Percentiles rank a stretch among this genome's conserved stretches.
phyloP scores from a whole-genome alignment of 2,113 vertebrate genomes.

The Gambusia affinis region DNA sequence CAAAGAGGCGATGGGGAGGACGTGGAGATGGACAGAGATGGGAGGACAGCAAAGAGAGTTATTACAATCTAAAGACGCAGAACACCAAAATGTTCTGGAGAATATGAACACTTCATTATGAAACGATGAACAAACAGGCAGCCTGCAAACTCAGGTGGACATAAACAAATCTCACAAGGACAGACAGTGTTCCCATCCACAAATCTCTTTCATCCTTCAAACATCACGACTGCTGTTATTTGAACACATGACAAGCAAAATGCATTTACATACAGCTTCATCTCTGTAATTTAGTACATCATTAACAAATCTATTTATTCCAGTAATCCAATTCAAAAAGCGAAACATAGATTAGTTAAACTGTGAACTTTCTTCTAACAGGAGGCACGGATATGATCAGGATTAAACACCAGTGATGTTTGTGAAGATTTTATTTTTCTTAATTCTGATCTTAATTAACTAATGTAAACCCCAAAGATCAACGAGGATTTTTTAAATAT shows the following conservation, averaged over 20 bases:
- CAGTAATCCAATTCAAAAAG: not conserved
- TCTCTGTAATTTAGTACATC: not conserved
- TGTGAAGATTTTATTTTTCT: too few relatives aligned
- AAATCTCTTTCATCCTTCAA: conserved; percentile 44
- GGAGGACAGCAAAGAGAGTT: conserved; percentile 77
- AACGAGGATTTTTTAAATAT: too few relatives aligned
- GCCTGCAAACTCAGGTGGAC: conserved; percentile 56
- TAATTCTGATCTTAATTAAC: too few relatives aligned
- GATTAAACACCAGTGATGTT: too few relatives aligned
- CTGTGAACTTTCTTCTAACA: too few relatives aligned
- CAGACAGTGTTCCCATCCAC: conserved; percentile 14
- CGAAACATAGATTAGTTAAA: not conserved
- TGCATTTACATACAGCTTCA: conserved; percentile 26
- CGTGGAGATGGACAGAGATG: conserved; percentile 65
- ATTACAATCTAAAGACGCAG: conserved; percentile 74
- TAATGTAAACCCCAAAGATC: too few relatives aligned
- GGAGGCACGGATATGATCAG: too few relatives aligned
- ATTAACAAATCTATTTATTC: not conserved
- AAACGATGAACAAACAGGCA: conserved; percentile 68
- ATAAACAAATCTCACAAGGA: conserved; percentile 44
- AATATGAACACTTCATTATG: conserved; percentile 69
- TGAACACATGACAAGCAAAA: conserved; percentile 49
- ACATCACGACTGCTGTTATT: conserved; percentile 40
- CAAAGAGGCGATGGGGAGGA: conserved; percentile 54
- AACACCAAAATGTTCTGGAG: conserved; percentile 74